Conservation (phyloP, 2,888 invertebrate genomes). For the Pardosa pseudoannulata region DNA sequence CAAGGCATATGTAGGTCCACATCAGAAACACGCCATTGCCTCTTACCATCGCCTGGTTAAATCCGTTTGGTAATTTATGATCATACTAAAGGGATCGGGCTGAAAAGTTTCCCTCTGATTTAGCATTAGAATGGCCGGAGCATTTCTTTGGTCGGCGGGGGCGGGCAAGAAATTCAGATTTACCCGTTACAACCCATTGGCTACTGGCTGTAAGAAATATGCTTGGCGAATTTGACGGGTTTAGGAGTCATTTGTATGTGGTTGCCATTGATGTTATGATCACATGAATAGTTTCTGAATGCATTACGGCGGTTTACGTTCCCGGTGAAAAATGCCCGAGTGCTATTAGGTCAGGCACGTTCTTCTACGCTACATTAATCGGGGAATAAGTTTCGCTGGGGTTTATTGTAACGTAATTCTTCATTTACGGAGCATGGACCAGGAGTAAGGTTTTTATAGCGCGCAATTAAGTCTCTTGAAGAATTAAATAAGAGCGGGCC, state of each 20-base stretch:
- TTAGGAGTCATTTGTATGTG: conserved; percentile 1
- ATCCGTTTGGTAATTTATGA: background rate
- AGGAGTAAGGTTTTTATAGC: too few species aligned
- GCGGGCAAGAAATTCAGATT: background rate
- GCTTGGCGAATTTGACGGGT: background rate
- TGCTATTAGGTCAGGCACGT: background rate
- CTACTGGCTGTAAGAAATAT: background rate
- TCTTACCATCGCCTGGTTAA: background rate
- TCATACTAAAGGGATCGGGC: background rate
- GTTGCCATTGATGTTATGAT: background rate
- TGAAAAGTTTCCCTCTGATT: background rate
- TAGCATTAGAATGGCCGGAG: background rate
- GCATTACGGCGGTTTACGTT: background rate
- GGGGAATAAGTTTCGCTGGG: too few species aligned
- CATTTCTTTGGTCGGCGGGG: background rate
- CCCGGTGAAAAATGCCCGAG: background rate
- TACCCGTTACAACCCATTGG: background rate
- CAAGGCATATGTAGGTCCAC: background rate
- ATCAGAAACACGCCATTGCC: background rate
- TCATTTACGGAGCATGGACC: too few species aligned
- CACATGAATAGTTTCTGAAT: background rate
- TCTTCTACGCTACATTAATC: too few species aligned
- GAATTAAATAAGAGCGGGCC: too few species aligned
- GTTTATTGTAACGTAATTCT: too few species aligned
- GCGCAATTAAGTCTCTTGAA: too few species aligned